These are phyloP conservation scores for Cryptus armator DNA, from an alignment of 2,888 invertebrate genomes.

Conservation along the genomic window DNA sequence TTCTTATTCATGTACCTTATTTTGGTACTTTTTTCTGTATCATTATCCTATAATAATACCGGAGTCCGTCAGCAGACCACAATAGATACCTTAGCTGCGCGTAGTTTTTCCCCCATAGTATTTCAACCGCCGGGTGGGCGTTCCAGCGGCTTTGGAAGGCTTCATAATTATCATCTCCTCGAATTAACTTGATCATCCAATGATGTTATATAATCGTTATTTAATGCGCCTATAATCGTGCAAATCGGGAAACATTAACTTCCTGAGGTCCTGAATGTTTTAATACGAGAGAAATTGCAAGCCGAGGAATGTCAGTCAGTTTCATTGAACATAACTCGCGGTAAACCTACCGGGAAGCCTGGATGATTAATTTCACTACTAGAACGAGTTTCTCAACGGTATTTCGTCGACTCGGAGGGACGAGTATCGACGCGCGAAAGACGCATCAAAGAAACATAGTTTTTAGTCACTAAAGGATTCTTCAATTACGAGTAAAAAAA, in stretches of 20 bases:
- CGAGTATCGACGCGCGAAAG: no score
- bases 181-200: neutral
- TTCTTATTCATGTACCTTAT: neutral
- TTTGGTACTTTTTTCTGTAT: slow-evolving; percentile 17
- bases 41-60: slow-evolving; percentile 31
- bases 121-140: neutral
- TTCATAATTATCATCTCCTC: slow-evolving; percentile 7
- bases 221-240: no score
- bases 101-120: slow-evolving; percentile 1
- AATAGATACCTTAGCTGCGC: slow-evolving; percentile 13
- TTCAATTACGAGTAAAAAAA: no score
- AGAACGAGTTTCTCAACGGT: no score
- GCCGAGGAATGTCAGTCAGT: slow-evolving; percentile 28
- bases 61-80: slow-evolving; percentile 12
- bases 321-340: no score
- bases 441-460: no score
- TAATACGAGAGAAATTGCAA: slow-evolving; percentile 18
- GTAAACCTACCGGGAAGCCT: no score
- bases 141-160: neutral
- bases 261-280: neutral
- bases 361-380: no score
- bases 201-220: neutral
- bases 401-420: no score
- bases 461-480: no score
- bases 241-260: no score